phyloP scores from a whole-genome alignment of 2,888 invertebrate species.

The Ophion ellenae region DNA sequence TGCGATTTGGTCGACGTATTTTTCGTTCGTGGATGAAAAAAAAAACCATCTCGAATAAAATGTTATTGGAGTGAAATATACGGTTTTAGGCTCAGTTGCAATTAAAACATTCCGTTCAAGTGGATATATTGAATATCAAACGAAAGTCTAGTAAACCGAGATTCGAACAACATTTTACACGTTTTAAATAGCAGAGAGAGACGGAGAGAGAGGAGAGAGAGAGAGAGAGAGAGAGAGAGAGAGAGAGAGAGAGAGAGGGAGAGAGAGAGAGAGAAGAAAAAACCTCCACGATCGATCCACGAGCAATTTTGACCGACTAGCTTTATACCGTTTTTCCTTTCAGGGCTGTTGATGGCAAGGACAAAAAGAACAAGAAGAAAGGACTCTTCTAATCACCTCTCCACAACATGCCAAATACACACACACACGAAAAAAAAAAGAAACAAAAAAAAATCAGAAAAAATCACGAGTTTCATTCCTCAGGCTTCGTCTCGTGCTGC shows the following conservation, averaged over 20 bases:
- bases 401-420: constrained; percentile 67
- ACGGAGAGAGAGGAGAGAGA: too few relatives aligned
- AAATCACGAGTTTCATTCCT: constrained; percentile 55
- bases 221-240: neutral
- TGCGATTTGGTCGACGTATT: neutral
- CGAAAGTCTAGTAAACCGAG: neutral
- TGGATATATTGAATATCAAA: neutral
- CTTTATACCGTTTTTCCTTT: constrained; percentile 81
- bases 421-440: constrained; percentile 42
- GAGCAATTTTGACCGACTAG: constrained; percentile 45
- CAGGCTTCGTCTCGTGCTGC: constrained; percentile 46
- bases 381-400: constrained; percentile 90
- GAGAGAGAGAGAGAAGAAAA: neutral
- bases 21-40: neutral
- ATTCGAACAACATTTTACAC: neutral
- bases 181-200: neutral
- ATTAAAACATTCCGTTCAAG: neutral
- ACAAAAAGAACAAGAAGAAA: constrained; percentile 95
- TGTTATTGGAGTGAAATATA: neutral
- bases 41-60: neutral
- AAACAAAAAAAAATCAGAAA: constrained; percentile 4
- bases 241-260: neutral
- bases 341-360: constrained; percentile 93
- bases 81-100: neutral
- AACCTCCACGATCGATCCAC: neutral